Evolutionary conservation across 2,113 vertebrate genomes (phyloP).

Genomic region (Zapornia atra): DNA sequence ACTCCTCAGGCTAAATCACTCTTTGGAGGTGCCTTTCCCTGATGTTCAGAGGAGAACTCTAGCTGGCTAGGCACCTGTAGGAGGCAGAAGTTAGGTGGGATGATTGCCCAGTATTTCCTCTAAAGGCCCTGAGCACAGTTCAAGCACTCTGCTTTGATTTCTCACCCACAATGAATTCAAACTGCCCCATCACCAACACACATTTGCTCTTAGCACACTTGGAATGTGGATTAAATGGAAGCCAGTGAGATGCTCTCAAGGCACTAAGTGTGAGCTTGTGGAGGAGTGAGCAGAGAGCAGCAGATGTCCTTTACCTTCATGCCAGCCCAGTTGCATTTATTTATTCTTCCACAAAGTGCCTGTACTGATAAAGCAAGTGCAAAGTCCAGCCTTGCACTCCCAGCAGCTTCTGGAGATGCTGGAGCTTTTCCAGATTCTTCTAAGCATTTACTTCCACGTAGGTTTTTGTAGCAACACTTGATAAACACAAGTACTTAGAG

Average conservation of each 20-base stretch:
- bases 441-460: not conserved
- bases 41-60: not conserved
- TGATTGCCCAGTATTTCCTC: not conserved
- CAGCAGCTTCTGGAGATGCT: not conserved
- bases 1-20: not conserved
- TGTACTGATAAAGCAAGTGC: not conserved
- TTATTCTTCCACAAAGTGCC: not conserved
- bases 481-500: not conserved
- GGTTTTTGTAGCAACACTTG: not conserved
- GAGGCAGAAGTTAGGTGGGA: not conserved
- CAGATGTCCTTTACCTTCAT: not conserved
- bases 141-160: not conserved
- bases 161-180: not conserved
- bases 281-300: not conserved
- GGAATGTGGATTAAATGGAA: not conserved
- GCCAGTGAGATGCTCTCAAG: not conserved
- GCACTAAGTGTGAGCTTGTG: not conserved
- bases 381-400: not conserved
- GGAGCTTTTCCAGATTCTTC: not conserved
- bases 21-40: not conserved
- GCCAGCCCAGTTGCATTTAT: not conserved
- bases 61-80: not conserved
- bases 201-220: not conserved
- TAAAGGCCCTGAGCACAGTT: not conserved
- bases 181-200: not conserved